These are phyloP conservation scores for Gila robusta DNA, from an alignment of 2,797 vertebrate genomes.

Conservation along the genomic window DNA sequence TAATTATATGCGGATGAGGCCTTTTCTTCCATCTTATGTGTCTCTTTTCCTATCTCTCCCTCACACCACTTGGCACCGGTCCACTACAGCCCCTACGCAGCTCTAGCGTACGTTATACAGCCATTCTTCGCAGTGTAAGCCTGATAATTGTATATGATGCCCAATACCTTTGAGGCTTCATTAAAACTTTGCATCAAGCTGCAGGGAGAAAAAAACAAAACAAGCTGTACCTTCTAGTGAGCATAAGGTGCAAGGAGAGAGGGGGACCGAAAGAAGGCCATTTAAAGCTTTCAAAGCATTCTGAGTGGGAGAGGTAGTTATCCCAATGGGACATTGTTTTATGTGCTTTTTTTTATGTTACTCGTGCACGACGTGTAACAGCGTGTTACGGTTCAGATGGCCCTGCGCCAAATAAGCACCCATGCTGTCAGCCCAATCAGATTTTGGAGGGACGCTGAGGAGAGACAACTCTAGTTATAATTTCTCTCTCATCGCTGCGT, in stretches of 20 bases:
- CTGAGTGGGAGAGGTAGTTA: slow-evolving; percentile 63
- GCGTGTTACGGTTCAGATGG: slow-evolving; percentile 48
- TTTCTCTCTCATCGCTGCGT: slow-evolving; percentile 58
- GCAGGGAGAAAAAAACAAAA: slow-evolving; percentile 48
- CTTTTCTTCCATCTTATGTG: slow-evolving; percentile 54
- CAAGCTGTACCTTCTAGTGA: slow-evolving; percentile 48
- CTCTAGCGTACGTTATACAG: slow-evolving; percentile 45
- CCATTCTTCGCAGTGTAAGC: slow-evolving; percentile 66
- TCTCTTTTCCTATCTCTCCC: slow-evolving; percentile 26
- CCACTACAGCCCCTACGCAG: slow-evolving; percentile 38
- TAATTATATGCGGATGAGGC: slow-evolving; percentile 48
- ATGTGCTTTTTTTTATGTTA: slow-evolving; percentile 48
- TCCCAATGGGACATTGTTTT: slow-evolving; percentile 60
- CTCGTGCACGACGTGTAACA: slow-evolving; percentile 55
- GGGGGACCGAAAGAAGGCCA: slow-evolving; percentile 53
- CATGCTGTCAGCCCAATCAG: slow-evolving; percentile 59
- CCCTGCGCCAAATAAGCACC: slow-evolving; percentile 53
- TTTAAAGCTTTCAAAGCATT: slow-evolving; percentile 65
- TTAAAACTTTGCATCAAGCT: slow-evolving; percentile 68
- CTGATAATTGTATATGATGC: slow-evolving; percentile 69
- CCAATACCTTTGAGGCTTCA: slow-evolving; percentile 70
- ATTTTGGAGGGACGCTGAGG: slow-evolving; percentile 36
- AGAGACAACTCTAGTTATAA: slow-evolving; percentile 54
- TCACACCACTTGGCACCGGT: slow-evolving; percentile 48
- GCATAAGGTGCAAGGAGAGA: slow-evolving; percentile 40